phyloP scores from a whole-genome alignment of 2,113 vertebrate species.

The Rhynchomys soricoides region DNA sequence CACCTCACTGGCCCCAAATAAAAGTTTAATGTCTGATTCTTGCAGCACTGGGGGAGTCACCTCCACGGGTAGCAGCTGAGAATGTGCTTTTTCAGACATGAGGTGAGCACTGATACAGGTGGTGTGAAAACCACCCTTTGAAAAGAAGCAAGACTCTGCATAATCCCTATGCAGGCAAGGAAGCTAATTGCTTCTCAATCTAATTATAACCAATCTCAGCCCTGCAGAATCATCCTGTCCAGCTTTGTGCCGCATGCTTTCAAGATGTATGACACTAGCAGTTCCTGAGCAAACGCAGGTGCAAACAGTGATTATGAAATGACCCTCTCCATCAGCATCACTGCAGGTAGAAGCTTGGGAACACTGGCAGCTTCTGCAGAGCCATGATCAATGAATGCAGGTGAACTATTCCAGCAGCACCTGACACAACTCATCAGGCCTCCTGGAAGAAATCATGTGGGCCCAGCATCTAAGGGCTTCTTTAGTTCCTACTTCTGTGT shows the following conservation, averaged over 20 bases:
- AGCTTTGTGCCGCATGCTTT: constrained; percentile 72
- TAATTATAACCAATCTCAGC: constrained; percentile 83
- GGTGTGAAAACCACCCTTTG: background rate
- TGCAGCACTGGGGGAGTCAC: background rate
- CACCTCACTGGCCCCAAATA: background rate
- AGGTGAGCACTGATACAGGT: background rate
- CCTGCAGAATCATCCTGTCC: constrained; percentile 80
- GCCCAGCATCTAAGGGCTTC: background rate
- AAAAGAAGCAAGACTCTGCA: constrained; percentile 51
- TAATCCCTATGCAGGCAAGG: constrained; percentile 76
- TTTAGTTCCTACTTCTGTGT: background rate
- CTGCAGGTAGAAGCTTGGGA: background rate
- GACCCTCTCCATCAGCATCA: constrained; percentile 25
- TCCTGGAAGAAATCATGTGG: background rate
- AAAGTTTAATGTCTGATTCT: background rate
- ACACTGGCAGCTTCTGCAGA: constrained; percentile 64
- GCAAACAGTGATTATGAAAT: constrained; percentile 75
- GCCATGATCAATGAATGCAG: constrained; percentile 56
- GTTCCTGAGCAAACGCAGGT: constrained; percentile 80
- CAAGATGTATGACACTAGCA: constrained; percentile 77
- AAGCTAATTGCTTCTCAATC: constrained; percentile 83
- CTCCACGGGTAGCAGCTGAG: background rate
- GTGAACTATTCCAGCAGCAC: background rate
- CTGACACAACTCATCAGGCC: background rate
- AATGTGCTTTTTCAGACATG: background rate